These are phyloP conservation scores for Synergus laeviventris DNA, from an alignment of 2,888 invertebrate species.

Conservation along the genomic window DNA sequence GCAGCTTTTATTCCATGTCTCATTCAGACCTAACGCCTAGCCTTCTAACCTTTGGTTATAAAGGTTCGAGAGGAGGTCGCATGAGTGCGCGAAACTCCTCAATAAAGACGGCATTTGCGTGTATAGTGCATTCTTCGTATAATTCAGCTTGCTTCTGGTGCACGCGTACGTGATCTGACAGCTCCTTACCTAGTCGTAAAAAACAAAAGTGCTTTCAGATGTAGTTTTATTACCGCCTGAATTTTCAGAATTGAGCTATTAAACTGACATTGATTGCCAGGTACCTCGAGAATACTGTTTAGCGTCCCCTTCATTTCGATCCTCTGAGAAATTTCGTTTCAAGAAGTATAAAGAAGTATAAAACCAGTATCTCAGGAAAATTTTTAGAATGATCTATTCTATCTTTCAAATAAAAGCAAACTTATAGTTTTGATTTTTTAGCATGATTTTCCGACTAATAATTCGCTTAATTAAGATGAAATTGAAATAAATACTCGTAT, in stretches of 20 bases:
- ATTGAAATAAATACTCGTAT: constrained; percentile 27
- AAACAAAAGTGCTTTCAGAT: constrained; percentile 36
- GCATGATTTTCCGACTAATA: too few relatives aligned
- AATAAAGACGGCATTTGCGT: constrained; percentile 65
- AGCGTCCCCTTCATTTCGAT: constrained; percentile 7
- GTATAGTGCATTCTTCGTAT: constrained; percentile 65
- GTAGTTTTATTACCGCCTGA: constrained; percentile 19
- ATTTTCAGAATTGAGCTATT: constrained; percentile 18
- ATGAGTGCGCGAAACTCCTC: constrained; percentile 49
- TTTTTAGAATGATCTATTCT: too few relatives aligned
- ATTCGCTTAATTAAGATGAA: background rate
- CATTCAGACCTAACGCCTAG: constrained; percentile 28
- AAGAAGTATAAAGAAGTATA: too few relatives aligned
- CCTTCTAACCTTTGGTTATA: constrained; percentile 39
- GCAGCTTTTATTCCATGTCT: constrained; percentile 54
- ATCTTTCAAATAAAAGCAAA: too few relatives aligned
- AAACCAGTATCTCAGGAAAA: too few relatives aligned
- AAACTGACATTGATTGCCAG: constrained; percentile 33
- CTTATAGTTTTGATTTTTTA: too few relatives aligned
- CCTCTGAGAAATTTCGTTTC: background rate
- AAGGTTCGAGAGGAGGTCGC: constrained; percentile 43
- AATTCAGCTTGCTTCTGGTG: constrained; percentile 56
- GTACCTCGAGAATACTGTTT: constrained; percentile 3
- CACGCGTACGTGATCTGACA: constrained; percentile 48
- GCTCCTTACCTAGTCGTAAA: constrained; percentile 30